Evolutionary conservation across 2,888 invertebrate species (phyloP).

Genomic region (Charanyca ferruginea): DNA sequence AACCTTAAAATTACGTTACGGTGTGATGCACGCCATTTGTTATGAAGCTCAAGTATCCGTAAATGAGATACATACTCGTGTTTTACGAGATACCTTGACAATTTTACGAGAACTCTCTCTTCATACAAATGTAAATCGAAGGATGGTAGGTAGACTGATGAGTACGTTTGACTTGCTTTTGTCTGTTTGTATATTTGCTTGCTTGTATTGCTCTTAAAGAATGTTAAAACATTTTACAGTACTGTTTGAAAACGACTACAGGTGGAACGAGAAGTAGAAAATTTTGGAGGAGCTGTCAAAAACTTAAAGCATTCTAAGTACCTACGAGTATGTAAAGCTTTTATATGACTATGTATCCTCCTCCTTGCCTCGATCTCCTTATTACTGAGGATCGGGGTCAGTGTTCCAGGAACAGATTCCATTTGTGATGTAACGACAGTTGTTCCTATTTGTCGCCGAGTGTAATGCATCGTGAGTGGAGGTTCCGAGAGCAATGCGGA

Average conservation of each 20-base stretch:
- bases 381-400: no score
- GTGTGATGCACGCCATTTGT: slow-evolving; percentile 68
- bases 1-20: slow-evolving; percentile 25
- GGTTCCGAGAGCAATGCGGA: no score
- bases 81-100: slow-evolving; percentile 75
- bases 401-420: no score
- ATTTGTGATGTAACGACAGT: no score
- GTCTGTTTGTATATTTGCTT: slow-evolving; percentile 4
- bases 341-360: no score
- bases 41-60: slow-evolving; percentile 73
- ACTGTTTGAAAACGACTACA: slow-evolving; percentile 2
- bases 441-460: no score
- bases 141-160: slow-evolving; percentile 23
- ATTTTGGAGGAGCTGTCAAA: no score
- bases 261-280: no score
- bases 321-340: neutral
- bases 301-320: no score
- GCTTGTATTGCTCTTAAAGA: slow-evolving; percentile 9
- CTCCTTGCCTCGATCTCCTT: no score
- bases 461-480: no score
- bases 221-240: neutral
- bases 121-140: slow-evolving; percentile 60
- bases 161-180: slow-evolving; percentile 28
- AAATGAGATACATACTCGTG: slow-evolving; percentile 76
- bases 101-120: slow-evolving; percentile 73